Percentiles rank a stretch among this genome's conserved stretches.
Evolutionary conservation across 2,888 invertebrate genomes (phyloP).

Genomic region (Strigamia transsilvanica): DNA sequence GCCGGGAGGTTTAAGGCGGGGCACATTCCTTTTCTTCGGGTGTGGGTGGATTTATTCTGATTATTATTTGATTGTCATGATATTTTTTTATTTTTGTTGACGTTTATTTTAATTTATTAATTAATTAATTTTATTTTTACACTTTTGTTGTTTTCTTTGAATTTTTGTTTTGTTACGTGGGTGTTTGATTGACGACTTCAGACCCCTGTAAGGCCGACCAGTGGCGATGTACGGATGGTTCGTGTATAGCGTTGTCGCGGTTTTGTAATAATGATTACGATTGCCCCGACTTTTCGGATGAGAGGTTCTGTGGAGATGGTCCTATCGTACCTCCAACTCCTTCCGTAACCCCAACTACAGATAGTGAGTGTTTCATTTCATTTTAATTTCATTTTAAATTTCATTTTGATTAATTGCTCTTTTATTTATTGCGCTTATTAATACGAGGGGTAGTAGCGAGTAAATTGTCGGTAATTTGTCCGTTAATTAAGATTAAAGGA

Average conservation of each 20-base stretch:
- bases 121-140: neutral
- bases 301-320: conserved; percentile 67
- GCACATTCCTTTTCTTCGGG: conserved; percentile 23
- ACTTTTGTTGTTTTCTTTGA: neutral
- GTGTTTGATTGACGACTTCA: neutral
- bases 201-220: conserved; percentile 59
- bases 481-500: neutral
- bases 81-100: neutral
- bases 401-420: conserved; percentile 5
- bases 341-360: too few species aligned
- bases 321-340: neutral
- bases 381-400: conserved; percentile 30
- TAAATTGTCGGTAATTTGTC: neutral
- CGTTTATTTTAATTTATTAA: neutral
- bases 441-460: neutral
- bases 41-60: conserved; percentile 2
- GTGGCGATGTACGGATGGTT: conserved; percentile 74
- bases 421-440: neutral
- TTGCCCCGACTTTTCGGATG: conserved; percentile 72
- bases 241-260: conserved; percentile 71
- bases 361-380: neutral
- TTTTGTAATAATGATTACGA: conserved; percentile 74
- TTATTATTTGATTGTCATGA: neutral
- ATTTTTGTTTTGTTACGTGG: neutral
- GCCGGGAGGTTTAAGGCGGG: neutral